Evolutionary conservation across 2,797 vertebrate genomes (phyloP).

Genomic region (Rhinella marina): DNA sequence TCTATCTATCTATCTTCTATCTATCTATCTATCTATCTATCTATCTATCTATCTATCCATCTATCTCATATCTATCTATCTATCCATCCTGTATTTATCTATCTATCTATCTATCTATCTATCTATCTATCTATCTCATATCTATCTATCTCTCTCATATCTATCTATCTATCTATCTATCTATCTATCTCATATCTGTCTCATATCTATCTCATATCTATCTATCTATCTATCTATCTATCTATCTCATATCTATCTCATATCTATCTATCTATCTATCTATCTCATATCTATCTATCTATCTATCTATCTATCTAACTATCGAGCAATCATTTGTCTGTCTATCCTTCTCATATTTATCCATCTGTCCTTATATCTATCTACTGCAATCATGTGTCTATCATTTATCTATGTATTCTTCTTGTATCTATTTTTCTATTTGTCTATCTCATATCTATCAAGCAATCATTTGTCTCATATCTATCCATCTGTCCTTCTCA

Average conservation of each 20-base stretch:
- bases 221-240: not conserved
- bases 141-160: too few species aligned
- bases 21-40: not conserved
- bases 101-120: not conserved
- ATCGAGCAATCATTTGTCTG: too few species aligned
- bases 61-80: not conserved
- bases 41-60: not conserved
- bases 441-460: too few species aligned
- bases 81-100: not conserved
- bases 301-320: too few species aligned
- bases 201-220: not conserved
- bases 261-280: not conserved
- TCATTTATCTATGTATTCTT: not conserved
- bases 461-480: not conserved
- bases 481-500: too few species aligned
- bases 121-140: not conserved
- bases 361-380: not conserved
- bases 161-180: not conserved
- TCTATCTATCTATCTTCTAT: not conserved
- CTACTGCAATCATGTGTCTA: not conserved
- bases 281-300: too few species aligned
- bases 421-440: too few species aligned
- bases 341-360: not conserved
- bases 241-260: not conserved
- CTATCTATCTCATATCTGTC: not conserved